These are phyloP conservation scores for Microcebus jonahi DNA, from an alignment of 2,113 vertebrate genomes.

Conservation along the genomic window DNA sequence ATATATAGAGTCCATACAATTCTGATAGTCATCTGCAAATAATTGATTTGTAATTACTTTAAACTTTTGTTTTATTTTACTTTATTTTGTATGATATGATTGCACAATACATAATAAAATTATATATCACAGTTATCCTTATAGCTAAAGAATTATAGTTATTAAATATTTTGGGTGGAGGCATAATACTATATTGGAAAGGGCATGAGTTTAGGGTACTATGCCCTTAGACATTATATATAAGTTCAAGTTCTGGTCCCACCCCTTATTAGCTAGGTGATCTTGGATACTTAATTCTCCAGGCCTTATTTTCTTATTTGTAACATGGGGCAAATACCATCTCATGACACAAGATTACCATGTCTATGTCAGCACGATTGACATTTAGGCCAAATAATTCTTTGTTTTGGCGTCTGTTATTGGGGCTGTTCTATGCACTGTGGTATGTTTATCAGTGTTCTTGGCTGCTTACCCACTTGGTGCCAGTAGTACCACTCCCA, in stretches of 20 bases:
- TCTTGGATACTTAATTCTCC: background rate
- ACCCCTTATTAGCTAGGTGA: background rate
- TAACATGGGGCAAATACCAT: background rate
- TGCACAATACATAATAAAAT: background rate
- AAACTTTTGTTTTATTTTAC: background rate
- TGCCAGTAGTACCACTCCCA: background rate
- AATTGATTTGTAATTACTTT: background rate
- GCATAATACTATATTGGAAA: background rate
- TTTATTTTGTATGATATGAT: background rate
- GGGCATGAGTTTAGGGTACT: background rate
- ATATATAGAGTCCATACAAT: background rate
- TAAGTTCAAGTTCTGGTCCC: background rate
- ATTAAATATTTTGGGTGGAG: background rate
- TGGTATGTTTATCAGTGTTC: background rate
- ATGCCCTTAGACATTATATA: background rate
- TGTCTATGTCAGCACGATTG: background rate
- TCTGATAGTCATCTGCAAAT: background rate
- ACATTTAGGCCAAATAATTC: background rate
- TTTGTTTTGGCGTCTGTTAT: background rate
- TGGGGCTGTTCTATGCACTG: background rate
- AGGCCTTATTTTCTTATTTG: conserved; percentile 16
- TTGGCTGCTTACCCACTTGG: background rate
- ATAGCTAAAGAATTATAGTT: background rate
- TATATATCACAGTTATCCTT: background rate
- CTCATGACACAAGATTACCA: background rate